Evolutionary conservation across 2,888 invertebrate genomes (phyloP).

Genomic region (Brenthis daphne): DNA sequence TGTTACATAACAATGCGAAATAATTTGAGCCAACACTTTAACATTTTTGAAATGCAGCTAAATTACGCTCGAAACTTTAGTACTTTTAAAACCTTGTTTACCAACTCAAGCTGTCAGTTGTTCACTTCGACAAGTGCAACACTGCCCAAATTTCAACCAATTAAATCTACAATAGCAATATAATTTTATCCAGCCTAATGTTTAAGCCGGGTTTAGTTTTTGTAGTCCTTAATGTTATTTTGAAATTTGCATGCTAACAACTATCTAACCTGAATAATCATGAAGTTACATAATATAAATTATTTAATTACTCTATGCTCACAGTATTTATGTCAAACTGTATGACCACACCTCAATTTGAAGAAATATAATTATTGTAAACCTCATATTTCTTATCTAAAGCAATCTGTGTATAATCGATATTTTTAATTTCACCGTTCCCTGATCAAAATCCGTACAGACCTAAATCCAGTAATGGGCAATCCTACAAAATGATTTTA

Average conservation of each 20-base stretch:
- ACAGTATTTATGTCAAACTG: background rate
- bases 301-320: background rate
- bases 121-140: conserved; percentile 38
- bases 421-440: background rate
- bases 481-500: conserved; percentile 24
- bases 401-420: background rate
- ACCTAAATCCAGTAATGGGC: conserved; percentile 29
- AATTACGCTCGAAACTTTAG: conserved; percentile 39
- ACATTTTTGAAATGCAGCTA: conserved; percentile 39
- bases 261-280: conserved; percentile 5
- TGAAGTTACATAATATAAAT: conserved; percentile 1
- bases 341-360: too few species aligned
- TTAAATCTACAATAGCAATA: conserved; percentile 37
- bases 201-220: conserved; percentile 27
- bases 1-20: conserved; percentile 38
- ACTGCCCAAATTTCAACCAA: conserved; percentile 38
- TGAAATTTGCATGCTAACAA: conserved; percentile 13
- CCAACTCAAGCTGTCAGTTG: conserved; percentile 40
- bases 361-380: background rate
- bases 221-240: background rate
- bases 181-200: conserved; percentile 28
- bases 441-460: conserved; percentile 7
- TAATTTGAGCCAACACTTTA: conserved; percentile 39
- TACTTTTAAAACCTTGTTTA: conserved; percentile 40
- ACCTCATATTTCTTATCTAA: too few species aligned